phyloP scores from a whole-genome alignment of 1,140 invertebrate genomes.

The Zophobas morio region DNA sequence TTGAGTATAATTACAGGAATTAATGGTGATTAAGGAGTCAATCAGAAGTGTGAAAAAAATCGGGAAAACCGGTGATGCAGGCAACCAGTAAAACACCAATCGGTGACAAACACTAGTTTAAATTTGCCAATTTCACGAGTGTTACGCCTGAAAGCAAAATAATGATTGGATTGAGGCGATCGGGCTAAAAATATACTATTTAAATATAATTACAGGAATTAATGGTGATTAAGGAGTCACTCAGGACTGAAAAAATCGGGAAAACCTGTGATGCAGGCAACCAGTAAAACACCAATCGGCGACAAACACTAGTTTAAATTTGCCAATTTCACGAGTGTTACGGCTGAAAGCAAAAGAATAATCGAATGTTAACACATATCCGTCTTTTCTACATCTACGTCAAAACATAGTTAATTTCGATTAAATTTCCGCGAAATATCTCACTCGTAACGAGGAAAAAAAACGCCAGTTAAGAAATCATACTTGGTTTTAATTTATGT shows the following conservation, averaged over 20 bases:
- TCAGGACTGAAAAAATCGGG: slow-evolving; percentile 17
- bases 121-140: no score
- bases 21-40: slow-evolving; percentile 25
- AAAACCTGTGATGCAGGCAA: slow-evolving; percentile 17
- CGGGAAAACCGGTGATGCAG: slow-evolving; percentile 9
- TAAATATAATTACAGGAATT: slow-evolving; percentile 29
- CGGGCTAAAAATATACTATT: slow-evolving; percentile 36
- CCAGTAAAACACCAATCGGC: slow-evolving; percentile 5
- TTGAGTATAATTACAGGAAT: slow-evolving; percentile 24
- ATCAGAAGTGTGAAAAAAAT: slow-evolving; percentile 7
- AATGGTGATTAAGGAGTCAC: slow-evolving; percentile 21
- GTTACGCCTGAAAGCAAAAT: not conserved
- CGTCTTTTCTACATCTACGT: no score
- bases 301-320: no score
- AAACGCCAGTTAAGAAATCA: no score
- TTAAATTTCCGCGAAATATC: no score
- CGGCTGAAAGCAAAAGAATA: not conserved
- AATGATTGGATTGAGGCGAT: slow-evolving; percentile 5
- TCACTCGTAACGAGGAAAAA: no score
- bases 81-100: slow-evolving; percentile 21
- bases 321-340: no score
- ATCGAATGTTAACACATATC: not conserved
- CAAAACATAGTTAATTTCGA: no score
- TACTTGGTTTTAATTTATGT: not conserved
- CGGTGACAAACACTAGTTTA: no score